Percentiles rank a stretch among this genome's conserved stretches.
Evolutionary conservation across 2,113 vertebrate genomes (phyloP).

Genomic region (Ameiurus melas): DNA sequence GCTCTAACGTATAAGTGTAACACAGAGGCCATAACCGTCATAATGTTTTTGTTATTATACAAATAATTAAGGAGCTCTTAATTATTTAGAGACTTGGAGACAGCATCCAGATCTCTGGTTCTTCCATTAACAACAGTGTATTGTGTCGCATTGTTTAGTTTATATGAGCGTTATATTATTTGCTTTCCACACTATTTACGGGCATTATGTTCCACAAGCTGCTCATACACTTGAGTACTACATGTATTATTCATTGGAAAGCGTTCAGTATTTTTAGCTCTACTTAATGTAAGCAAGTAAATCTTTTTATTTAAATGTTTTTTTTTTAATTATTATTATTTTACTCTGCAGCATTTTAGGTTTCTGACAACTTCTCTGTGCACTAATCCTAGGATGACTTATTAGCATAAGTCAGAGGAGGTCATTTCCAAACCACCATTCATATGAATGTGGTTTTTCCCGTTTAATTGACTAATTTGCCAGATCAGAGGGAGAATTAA

Average conservation of each 20-base stretch:
- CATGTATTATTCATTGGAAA: slow-evolving; percentile 10
- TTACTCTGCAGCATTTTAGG: background rate
- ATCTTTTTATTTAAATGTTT: background rate
- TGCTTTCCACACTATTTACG: background rate
- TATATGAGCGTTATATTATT: background rate
- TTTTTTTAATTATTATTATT: background rate
- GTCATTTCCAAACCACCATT: slow-evolving; percentile 27
- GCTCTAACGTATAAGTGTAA: background rate
- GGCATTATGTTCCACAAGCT: background rate
- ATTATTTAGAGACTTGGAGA: background rate
- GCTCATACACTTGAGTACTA: background rate
- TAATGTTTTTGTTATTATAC: background rate
- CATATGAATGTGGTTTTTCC: slow-evolving; percentile 15
- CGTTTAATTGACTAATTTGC: background rate
- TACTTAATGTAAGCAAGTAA: background rate
- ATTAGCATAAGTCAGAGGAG: slow-evolving; percentile 35
- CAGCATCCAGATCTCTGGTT: background rate
- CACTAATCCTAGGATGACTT: slow-evolving; percentile 4
- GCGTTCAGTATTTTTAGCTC: background rate
- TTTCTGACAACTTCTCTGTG: background rate
- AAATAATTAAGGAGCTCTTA: background rate
- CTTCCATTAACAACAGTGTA: background rate
- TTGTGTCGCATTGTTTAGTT: background rate
- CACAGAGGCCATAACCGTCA: background rate
- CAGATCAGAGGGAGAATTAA: slow-evolving; percentile 15